Evolutionary conservation across 2,113 vertebrate genomes (phyloP).

Genomic region (Ptilonorhynchus violaceus): DNA sequence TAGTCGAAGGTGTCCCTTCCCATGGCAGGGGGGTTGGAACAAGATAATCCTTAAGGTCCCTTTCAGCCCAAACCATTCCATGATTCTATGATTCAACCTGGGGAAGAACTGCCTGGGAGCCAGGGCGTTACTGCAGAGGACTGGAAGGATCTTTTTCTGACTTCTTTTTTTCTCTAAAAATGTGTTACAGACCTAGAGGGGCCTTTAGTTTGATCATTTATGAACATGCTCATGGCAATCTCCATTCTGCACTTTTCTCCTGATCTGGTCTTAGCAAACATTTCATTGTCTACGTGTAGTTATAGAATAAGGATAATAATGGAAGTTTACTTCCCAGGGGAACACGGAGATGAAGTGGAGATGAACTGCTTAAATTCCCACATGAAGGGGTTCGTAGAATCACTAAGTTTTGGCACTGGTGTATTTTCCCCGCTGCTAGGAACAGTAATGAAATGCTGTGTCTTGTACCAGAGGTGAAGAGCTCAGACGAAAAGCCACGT

Average conservation of each 20-base stretch:
- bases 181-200: background rate
- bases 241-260: background rate
- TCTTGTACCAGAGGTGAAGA: background rate
- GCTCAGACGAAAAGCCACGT: background rate
- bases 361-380: background rate
- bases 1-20: background rate
- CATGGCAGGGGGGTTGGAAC: background rate
- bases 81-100: background rate
- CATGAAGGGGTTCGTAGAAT: background rate
- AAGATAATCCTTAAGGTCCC: no score
- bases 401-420: background rate
- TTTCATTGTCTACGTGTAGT: background rate
- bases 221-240: background rate
- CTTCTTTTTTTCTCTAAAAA: background rate
- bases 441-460: background rate
- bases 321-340: background rate
- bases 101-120: background rate
- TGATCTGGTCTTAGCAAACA: background rate
- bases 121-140: fast-evolving
- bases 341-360: background rate
- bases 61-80: background rate
- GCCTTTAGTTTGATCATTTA: background rate
- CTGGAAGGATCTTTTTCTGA: background rate
- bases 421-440: background rate
- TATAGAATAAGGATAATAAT: background rate